phyloP scores from a whole-genome alignment of 2,113 vertebrate genomes.

The Acanthochromis polyacanthus region DNA sequence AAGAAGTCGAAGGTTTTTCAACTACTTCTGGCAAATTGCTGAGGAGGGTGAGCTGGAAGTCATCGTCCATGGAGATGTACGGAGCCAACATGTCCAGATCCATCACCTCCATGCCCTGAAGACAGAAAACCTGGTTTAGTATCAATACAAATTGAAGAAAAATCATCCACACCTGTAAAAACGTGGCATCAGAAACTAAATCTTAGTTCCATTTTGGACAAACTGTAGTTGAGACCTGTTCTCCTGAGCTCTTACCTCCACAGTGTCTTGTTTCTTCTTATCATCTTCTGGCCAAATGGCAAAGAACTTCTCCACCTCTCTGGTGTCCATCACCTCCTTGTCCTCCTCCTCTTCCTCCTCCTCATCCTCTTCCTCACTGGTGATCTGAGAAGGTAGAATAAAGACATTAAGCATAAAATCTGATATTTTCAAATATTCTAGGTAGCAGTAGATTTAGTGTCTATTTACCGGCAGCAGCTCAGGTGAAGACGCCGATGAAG shows the following conservation, averaged over 20 bases:
- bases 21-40: conserved; percentile 55
- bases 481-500: background rate
- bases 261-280: conserved; percentile 63
- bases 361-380: conserved; percentile 32
- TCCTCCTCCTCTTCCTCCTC: conserved; percentile 56
- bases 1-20: background rate
- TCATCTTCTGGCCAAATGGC: conserved; percentile 63
- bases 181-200: no score
- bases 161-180: no score
- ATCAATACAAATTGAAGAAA: no score
- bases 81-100: conserved; percentile 93
- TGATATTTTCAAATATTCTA: no score
- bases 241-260: conserved; percentile 31
- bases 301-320: conserved; percentile 81
- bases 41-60: conserved; percentile 89
- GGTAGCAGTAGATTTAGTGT: no score
- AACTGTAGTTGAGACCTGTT: no score
- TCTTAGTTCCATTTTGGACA: no score
- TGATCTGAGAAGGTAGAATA: conserved; percentile 37
- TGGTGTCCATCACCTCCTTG: conserved; percentile 61
- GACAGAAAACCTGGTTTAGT: no score
- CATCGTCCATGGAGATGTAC: conserved; percentile 95
- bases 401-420: background rate
- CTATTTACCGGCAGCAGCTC: conserved; percentile 47
- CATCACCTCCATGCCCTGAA: conserved; percentile 76